Evolutionary conservation across 2,113 vertebrate species (phyloP).

Genomic region (Tragelaphus scriptus): DNA sequence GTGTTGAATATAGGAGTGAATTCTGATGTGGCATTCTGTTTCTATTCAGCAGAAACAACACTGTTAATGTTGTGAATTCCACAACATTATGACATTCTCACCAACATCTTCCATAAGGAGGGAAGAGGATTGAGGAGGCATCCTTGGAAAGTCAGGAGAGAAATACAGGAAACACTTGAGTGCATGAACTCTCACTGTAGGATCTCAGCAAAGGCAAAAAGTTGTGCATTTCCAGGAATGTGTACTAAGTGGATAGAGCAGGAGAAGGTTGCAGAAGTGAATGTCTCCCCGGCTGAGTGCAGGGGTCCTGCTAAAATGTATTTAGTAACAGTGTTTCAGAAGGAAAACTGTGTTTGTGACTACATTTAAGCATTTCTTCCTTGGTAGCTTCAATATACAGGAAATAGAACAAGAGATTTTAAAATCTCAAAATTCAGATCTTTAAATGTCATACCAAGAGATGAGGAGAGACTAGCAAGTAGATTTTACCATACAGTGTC

Average conservation of each 20-base stretch:
- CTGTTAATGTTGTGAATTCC: not conserved
- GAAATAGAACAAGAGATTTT: not conserved
- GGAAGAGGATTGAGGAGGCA: not conserved
- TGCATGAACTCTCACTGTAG: not conserved
- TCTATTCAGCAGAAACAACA: not conserved
- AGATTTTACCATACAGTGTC: not conserved
- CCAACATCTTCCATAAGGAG: not conserved
- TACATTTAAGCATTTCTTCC: not conserved
- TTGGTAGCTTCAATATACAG: not conserved
- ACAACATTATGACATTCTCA: not conserved
- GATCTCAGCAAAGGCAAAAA: not conserved
- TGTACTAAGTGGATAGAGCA: not conserved
- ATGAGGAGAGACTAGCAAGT: not conserved
- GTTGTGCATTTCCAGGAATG: not conserved
- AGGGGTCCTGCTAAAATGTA: not conserved
- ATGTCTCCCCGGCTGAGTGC: accelerated
- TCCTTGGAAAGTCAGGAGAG: not conserved
- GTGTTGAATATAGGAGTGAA: not conserved
- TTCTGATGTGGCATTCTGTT: not conserved
- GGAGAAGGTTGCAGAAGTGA: not conserved
- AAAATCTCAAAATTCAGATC: not conserved
- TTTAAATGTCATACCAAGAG: not conserved
- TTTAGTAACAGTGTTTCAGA: not conserved
- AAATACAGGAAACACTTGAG: not conserved
- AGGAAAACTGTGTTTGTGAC: not conserved